Base-by-base conservation (phyloP, 2,888 invertebrate species). In the Acleris sparsana region DNA sequence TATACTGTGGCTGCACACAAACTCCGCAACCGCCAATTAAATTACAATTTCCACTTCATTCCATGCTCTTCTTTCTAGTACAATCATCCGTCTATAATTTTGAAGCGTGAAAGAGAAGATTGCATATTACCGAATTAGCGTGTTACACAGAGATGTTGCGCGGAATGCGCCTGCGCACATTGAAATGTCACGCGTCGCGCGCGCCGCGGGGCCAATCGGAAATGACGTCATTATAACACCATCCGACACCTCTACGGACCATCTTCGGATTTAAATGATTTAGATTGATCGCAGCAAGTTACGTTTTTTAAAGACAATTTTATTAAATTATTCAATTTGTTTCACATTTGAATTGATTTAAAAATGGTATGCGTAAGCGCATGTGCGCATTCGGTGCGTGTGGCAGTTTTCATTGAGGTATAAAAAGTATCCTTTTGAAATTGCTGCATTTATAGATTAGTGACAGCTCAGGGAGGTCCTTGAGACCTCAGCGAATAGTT, bases 241-340 rank as follows among this genome's bases (percentile, higher is more conserved):
- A 55, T 64, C 53, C n/a, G 9, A 7, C 20, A 25, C 63, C 16
- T 20, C 22, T 79, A 80, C 77, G 82, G 78, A 70, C 74, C 76
- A 84, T 83, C 79, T 78, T 75, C 75, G 73, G 75, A 83, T 85
- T 83, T 81, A 74, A 83, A 84, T 84, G 80, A 83, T 84, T 78
- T 78, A 79, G 79, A 82, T 80, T 72, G 77, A 80, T 80, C 75
- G 46, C 49, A 17, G 68, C 69, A 53, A 48, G 66, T 64, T 44
- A 44, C n/a, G 46, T 46, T 63, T 68, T 60, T 51, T 20, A 49
- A 44, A n/a, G 43, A 16, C 9, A 60, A 49, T 49, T 61, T 65
- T 46, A 39, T 55, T 46, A 33, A 20, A 61, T 52, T 33, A 55
- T 56, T 43, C 49, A 5, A 55, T 55, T 55, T 55, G 60, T 53